Evolutionary conservation across 2,888 invertebrate species (phyloP).

Genomic region (Pandemis heparana): DNA sequence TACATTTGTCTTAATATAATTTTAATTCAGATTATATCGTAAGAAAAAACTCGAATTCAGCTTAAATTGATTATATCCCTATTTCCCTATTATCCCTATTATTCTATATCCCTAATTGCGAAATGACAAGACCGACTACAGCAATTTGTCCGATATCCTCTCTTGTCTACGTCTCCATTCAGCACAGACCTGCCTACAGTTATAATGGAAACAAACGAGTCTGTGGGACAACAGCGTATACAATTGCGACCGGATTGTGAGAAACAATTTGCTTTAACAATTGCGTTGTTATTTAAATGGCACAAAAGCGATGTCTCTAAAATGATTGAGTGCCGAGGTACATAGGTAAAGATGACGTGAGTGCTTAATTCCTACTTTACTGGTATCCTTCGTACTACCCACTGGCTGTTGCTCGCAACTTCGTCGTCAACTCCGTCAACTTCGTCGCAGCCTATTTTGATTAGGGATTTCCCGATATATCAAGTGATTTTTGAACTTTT

Average conservation of each 20-base stretch:
- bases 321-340: not conserved
- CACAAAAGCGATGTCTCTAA: conserved; percentile 1
- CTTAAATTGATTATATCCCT: not conserved
- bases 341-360: not conserved
- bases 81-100: too few relatives aligned
- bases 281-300: conserved; percentile 6
- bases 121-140: conserved; percentile 1
- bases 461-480: too few relatives aligned
- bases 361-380: not conserved
- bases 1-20: too few relatives aligned
- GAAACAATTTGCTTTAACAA: conserved; percentile 8
- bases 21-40: too few relatives aligned
- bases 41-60: not conserved
- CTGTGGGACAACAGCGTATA: not conserved
- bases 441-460: too few relatives aligned
- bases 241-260: not conserved
- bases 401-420: not conserved
- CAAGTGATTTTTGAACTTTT: too few relatives aligned
- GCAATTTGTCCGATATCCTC: conserved; percentile 5
- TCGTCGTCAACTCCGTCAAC: too few relatives aligned
- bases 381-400: not conserved
- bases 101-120: not conserved
- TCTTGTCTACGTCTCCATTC: conserved; percentile 3
- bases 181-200: not conserved
- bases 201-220: conserved; percentile 9